Conservation (phyloP, 2,888 invertebrate species). For the Brachyptera putata region DNA sequence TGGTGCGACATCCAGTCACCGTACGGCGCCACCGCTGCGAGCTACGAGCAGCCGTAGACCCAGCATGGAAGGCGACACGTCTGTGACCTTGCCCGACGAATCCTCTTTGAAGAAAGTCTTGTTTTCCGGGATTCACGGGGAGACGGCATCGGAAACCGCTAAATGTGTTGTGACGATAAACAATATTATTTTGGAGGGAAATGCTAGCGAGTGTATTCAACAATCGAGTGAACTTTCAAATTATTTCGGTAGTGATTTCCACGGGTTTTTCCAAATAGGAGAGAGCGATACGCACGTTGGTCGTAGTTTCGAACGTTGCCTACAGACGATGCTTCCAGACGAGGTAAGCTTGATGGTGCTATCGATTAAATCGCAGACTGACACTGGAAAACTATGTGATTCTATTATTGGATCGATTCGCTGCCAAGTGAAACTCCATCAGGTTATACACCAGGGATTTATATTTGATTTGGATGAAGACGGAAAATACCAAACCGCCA, state of each 20-base stretch:
- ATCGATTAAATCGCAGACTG: neutral
- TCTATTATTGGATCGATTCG: neutral
- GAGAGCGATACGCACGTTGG: constrained; percentile 39
- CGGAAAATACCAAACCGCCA: constrained; percentile 50
- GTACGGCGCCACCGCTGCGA: no score
- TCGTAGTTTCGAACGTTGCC: constrained; percentile 38
- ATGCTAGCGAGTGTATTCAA: constrained; percentile 38
- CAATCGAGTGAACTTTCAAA: constrained; percentile 40
- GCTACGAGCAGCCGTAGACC: no score
- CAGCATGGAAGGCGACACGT: no score
- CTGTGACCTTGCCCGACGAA: no score
- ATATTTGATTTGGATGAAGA: constrained; percentile 56
- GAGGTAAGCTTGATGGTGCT: constrained; percentile 12
- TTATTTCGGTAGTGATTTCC: constrained; percentile 20
- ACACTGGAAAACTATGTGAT: no score
- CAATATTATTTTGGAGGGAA: constrained; percentile 16
- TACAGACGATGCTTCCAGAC: constrained; percentile 37
- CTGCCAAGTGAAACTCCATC: constrained; percentile 28
- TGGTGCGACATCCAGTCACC: constrained; percentile 22
- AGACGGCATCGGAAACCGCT: no score
- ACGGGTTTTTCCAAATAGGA: constrained; percentile 33
- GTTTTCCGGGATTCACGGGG: neutral
- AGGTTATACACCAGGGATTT: constrained; percentile 36
- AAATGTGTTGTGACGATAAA: neutral
- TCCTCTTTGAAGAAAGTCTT: neutral